These are phyloP conservation scores for Tetropium fuscum DNA, from an alignment of 2,888 invertebrate genomes.

Conservation along the genomic window DNA sequence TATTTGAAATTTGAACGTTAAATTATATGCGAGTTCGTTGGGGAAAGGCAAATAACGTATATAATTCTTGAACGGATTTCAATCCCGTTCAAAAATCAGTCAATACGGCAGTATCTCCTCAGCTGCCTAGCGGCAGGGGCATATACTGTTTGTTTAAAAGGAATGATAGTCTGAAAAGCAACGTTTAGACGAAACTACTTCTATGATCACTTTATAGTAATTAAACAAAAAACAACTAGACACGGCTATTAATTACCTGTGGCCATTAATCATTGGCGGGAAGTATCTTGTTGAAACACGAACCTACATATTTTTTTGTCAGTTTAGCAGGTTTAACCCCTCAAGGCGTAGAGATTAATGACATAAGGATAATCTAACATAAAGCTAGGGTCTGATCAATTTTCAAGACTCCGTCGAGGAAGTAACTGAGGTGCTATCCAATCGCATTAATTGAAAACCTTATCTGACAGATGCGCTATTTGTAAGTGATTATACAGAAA, in stretches of 20 bases:
- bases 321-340: slow-evolving; percentile 9
- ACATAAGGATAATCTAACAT: slow-evolving; percentile 11
- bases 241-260: background rate
- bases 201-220: too few species aligned
- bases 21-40: slow-evolving; percentile 32
- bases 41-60: slow-evolving; percentile 38
- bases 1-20: slow-evolving; percentile 56
- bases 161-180: too few species aligned
- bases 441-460: slow-evolving; percentile 2
- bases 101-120: too few species aligned
- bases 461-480: background rate
- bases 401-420: background rate
- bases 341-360: slow-evolving; percentile 5
- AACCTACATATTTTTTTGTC: slow-evolving; percentile 9
- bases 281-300: slow-evolving; percentile 8
- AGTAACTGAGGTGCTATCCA: background rate
- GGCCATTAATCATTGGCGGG: background rate
- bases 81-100: slow-evolving; percentile 13
- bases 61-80: slow-evolving; percentile 37
- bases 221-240: background rate
- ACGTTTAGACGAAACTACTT: background rate
- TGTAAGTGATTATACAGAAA: too few species aligned
- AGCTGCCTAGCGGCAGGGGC: too few species aligned
- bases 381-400: slow-evolving; percentile 6
- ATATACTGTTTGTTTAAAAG: too few species aligned